Evolutionary conservation across 1,140 invertebrate species (phyloP), one percentile per base, ranked within the genome.

Genomic region (Drosophila azteca): DNA sequence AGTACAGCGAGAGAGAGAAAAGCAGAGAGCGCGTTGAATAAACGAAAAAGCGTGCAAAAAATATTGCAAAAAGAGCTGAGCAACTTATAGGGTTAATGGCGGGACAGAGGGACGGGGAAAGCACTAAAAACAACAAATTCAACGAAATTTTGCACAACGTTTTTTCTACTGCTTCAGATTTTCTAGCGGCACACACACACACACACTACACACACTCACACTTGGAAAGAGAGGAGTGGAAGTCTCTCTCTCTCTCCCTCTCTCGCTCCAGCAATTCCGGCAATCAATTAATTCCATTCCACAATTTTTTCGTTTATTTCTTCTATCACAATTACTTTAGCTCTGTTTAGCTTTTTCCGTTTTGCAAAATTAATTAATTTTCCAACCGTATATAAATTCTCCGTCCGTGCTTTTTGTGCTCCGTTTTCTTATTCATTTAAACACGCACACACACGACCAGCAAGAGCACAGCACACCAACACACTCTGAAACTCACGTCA

Each of bases 401-500:
- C 81, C 81, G 80, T 85, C 79, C 67, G 63, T 81, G 81, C 64
- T 59, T 79, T 85, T 64, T 84, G 67, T 81, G 82, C 71, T 77
- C 65, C 74, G 74, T 85, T 85, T 82, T 85, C 82, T 85, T 87
- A 82, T 87, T 85, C 75, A 82, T 83, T 82, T 82, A 79, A 39
- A 82, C 80, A 79, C 80, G 59, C 83, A 82, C 79, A 83, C 82
- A 78, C 63, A 68, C 53, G 60, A 35, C 8, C 31, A 31, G 39
- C 15, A 26, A 35, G 29, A 45, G 61, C 60, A 44, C 63, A 66
- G 35, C 35, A 11, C 60, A 62, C 69, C 22, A 26, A 55, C 22
- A 20, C 51, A 39, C 48, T 49, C 46, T 41, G 17, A 20, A 20
- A 79, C 49, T 55, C 72, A 70, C 74, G 82, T 79, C 51, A 53